phyloP scores from a whole-genome alignment of 2,797 vertebrate genomes.

The Premnoplex brunnescens region DNA sequence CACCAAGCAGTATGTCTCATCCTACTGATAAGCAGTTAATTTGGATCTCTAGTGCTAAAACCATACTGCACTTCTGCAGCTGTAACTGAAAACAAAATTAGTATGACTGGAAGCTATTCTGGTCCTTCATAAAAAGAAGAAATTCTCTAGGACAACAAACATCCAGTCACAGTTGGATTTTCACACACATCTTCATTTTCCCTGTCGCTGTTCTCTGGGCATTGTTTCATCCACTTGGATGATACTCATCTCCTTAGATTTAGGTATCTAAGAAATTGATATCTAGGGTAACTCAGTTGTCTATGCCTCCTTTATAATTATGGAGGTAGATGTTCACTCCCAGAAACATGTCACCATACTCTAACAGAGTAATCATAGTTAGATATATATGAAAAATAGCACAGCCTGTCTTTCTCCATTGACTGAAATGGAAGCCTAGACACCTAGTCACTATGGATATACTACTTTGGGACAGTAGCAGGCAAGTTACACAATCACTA shows the following conservation, averaged over 20 bases:
- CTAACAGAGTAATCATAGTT: background rate
- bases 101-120: background rate
- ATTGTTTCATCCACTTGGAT: background rate
- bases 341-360: background rate
- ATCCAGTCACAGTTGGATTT: background rate
- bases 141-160: background rate
- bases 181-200: background rate
- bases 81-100: background rate
- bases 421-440: background rate
- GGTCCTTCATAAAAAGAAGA: background rate
- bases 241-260: background rate
- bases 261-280: background rate
- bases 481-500: background rate
- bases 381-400: background rate
- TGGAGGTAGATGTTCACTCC: background rate
- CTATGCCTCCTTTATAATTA: background rate
- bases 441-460: background rate
- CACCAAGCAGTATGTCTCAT: background rate
- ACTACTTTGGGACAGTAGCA: background rate
- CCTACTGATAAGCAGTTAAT: background rate
- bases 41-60: background rate
- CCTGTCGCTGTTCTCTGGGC: background rate
- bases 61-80: background rate
- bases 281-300: background rate
- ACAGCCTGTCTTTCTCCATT: background rate